phyloP scores from a whole-genome alignment of 2,113 vertebrate species.

The Salvelinus namaycush region DNA sequence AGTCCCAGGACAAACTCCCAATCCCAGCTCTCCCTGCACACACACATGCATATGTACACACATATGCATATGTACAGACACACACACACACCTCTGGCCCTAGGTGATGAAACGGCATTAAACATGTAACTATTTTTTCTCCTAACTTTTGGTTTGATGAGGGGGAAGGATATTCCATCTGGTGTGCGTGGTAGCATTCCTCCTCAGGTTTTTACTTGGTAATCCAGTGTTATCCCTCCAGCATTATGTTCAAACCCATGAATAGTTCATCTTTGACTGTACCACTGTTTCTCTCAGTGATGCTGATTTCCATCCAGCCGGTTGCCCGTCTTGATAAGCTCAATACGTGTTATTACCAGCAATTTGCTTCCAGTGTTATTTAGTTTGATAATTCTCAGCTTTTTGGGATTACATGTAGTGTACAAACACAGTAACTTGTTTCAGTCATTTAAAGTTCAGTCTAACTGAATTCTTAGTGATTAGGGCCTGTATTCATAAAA shows the following conservation, averaged over 20 bases:
- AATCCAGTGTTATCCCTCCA: conserved; percentile 70
- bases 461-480: too few relatives aligned
- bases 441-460: too few relatives aligned
- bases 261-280: conserved; percentile 67
- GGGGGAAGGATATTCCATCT: conserved; percentile 75
- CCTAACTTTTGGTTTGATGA: conserved; percentile 71
- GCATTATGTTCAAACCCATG: conserved; percentile 55
- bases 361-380: background rate
- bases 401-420: conserved; percentile 1
- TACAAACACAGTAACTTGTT: too few relatives aligned
- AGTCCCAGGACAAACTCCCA: conserved; percentile 60
- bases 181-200: conserved; percentile 34
- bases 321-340: conserved; percentile 59
- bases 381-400: background rate
- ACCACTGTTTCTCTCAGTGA: conserved; percentile 49
- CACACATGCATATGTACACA: conserved; percentile 29
- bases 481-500: too few relatives aligned
- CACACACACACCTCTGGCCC: conserved; percentile 18
- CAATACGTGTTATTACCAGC: conserved; percentile 13
- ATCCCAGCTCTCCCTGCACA: conserved; percentile 15
- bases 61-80: conserved; percentile 25
- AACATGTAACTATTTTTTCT: conserved; percentile 57
- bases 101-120: conserved; percentile 55
- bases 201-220: conserved; percentile 51
- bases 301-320: conserved; percentile 59